Percentiles rank a stretch among this genome's conserved stretches.
Conservation (phyloP, 2,797 vertebrate species). For the Sarcophilus harrisii region DNA sequence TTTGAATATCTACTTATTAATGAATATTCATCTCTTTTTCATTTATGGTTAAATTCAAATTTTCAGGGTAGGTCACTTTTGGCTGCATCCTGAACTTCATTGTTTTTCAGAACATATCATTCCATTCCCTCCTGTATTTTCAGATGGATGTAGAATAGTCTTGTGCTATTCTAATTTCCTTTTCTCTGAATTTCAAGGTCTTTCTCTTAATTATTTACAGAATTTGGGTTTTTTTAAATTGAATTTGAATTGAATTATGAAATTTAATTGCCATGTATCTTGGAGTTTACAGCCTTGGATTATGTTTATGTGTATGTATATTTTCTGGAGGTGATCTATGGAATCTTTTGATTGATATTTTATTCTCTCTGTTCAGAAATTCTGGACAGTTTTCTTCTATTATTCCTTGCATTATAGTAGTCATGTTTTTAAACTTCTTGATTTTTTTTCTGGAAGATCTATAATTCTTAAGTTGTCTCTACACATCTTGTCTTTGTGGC, state of each 20-base stretch:
- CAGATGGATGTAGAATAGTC: not conserved
- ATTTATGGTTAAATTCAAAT: not conserved
- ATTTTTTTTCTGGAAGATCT: not conserved
- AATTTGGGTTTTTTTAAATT: no score
- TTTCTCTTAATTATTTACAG: not conserved
- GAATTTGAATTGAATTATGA: not conserved
- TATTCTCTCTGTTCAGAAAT: not conserved
- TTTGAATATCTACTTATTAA: not conserved
- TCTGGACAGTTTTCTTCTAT: not conserved
- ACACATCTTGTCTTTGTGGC: not conserved
- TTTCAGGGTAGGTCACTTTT: not conserved
- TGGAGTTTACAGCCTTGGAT: not conserved
- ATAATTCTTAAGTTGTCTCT: not conserved
- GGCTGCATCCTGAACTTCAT: not conserved
- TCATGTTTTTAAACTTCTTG: not conserved
- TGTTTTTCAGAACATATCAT: not conserved
- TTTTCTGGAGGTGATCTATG: not conserved
- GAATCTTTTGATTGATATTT: not conserved
- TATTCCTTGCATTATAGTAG: not conserved
- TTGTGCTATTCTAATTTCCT: not conserved
- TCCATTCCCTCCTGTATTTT: not conserved
- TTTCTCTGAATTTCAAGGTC: not conserved
- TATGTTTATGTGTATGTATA: not conserved
- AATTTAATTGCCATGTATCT: not conserved
- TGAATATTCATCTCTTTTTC: not conserved